phyloP scores from a whole-genome alignment of 2,113 vertebrate species.

The Ptychochromis oligacanthus region DNA sequence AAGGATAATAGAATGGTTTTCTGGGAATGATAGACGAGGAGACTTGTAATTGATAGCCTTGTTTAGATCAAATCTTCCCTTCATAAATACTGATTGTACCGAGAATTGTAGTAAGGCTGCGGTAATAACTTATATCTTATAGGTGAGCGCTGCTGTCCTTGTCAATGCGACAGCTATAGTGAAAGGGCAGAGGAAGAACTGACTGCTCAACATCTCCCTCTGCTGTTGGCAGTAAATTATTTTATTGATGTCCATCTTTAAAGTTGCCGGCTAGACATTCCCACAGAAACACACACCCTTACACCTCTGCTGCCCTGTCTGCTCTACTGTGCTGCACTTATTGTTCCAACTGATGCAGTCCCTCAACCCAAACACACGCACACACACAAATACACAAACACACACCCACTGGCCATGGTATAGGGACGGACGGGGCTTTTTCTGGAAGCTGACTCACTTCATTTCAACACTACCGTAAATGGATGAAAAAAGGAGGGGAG shows the following conservation, averaged over 20 bases:
- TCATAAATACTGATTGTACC: not conserved
- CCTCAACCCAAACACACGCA: conserved; percentile 33
- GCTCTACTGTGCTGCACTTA: conserved; percentile 30
- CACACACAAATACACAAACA: not conserved
- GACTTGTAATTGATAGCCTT: not conserved
- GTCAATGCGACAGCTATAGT: conserved; percentile 58
- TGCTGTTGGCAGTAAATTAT: conserved; percentile 52
- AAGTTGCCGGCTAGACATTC: conserved; percentile 10
- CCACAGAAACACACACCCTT: not conserved
- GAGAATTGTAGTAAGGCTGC: conserved; percentile 13
- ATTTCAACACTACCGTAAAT: conserved; percentile 66
- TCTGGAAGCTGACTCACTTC: conserved; percentile 74
- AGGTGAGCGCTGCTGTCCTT: conserved; percentile 44
- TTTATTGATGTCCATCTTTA: not conserved
- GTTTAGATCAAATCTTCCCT: conserved; percentile 6
- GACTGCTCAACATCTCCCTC: conserved; percentile 60
- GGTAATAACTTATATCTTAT: conserved; percentile 27
- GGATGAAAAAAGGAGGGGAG: conserved; percentile 63
- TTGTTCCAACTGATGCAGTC: conserved; percentile 49
- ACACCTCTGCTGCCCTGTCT: conserved; percentile 28
- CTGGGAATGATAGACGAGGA: not conserved
- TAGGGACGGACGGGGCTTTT: conserved; percentile 57
- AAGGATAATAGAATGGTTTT: not conserved
- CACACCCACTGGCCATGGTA: conserved; percentile 31
- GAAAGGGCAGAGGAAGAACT: conserved; percentile 38